Percentiles rank a stretch among this genome's conserved stretches.
phyloP scores from a whole-genome alignment of 2,888 invertebrate genomes.

The Eurytoma californica region DNA sequence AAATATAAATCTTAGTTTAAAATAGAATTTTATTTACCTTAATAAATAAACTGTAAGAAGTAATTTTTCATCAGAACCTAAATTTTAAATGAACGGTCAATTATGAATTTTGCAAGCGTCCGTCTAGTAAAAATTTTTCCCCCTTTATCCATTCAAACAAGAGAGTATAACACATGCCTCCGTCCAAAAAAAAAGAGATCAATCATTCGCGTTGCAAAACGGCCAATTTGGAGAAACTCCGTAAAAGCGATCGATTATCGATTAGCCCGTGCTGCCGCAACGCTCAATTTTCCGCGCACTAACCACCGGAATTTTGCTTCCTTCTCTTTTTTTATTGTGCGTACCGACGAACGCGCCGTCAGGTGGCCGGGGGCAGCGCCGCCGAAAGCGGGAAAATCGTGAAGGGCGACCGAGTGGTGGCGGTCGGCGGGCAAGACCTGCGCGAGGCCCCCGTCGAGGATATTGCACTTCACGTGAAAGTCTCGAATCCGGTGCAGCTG shows the following conservation, averaged over 20 bases:
- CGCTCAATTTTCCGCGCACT: background rate
- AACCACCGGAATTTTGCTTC: background rate
- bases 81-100: too few species aligned
- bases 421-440: constrained; percentile 92
- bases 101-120: too few species aligned
- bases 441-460: constrained; percentile 86
- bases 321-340: background rate
- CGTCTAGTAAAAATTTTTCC: too few species aligned
- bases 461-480: constrained; percentile 91
- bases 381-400: constrained; percentile 91
- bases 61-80: too few species aligned
- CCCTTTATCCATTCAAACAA: too few species aligned
- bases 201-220: background rate
- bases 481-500: constrained; percentile 87
- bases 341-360: constrained; percentile 47
- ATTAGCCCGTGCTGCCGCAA: constrained; percentile 19
- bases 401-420: constrained; percentile 92
- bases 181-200: background rate
- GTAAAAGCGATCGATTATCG: background rate
- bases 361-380: constrained; percentile 93
- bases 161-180: too few species aligned
- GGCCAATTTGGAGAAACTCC: too few species aligned
- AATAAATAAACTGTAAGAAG: too few species aligned
- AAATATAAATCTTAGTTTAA: too few species aligned
- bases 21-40: too few species aligned